Percentiles rank a stretch among this genome's conserved stretches.
These are phyloP conservation scores for Benitochromis conjunctus DNA, from an alignment of 2,113 vertebrate genomes.

Conservation along the genomic window DNA sequence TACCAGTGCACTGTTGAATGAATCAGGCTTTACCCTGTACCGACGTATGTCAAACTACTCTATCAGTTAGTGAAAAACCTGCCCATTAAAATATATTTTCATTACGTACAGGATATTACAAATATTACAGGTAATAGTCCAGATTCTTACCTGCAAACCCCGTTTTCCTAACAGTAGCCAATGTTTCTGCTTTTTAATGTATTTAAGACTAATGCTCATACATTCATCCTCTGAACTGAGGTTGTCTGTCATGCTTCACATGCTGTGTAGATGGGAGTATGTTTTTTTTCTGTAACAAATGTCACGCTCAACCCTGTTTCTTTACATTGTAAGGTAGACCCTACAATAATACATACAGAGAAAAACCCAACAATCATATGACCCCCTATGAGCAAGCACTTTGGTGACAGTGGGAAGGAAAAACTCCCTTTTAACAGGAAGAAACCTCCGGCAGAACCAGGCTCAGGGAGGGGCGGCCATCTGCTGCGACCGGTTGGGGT, in stretches of 20 bases:
- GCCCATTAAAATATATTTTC: neutral
- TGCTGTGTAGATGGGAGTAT: neutral
- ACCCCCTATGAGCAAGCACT: neutral
- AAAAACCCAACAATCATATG: fast-evolving
- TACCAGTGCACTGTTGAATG: neutral
- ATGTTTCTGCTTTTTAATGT: neutral
- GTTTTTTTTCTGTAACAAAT: neutral
- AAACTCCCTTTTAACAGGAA: neutral
- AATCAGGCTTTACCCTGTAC: neutral
- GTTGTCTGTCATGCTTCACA: neutral
- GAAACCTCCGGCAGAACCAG: neutral
- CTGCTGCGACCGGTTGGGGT: neutral
- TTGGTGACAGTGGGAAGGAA: neutral
- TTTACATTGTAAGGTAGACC: fast-evolving
- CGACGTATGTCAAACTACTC: neutral
- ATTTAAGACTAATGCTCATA: fast-evolving
- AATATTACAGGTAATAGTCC: neutral
- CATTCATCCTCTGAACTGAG: neutral
- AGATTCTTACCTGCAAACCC: neutral
- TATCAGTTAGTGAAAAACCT: neutral
- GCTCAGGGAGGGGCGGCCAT: neutral
- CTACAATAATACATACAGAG: fast-evolving
- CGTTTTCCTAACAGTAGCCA: neutral
- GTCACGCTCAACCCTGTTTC: neutral
- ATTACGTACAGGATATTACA: neutral